Conservation (phyloP, 2,888 invertebrate species). For the Dicyrtomina minuta region DNA sequence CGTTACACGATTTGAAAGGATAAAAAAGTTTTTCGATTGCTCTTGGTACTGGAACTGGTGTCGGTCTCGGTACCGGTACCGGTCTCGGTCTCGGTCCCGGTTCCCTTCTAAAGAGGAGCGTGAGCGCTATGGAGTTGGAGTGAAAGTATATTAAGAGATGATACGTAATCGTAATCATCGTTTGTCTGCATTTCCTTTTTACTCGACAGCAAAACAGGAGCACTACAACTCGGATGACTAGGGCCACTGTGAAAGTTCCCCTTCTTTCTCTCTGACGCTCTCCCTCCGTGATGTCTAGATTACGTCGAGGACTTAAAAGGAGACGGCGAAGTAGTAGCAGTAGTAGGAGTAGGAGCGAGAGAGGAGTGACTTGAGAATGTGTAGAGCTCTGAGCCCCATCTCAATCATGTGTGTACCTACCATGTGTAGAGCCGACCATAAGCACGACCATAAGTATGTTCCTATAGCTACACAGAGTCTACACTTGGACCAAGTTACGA, state of each 20-base stretch:
- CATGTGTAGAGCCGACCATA: too few species aligned
- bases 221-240: too few species aligned
- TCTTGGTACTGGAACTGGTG: neutral
- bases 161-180: constrained; percentile 6
- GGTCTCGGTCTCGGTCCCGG: too few species aligned
- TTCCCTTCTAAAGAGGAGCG: neutral
- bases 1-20: neutral
- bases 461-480: too few species aligned
- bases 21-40: neutral
- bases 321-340: neutral
- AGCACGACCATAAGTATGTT: too few species aligned
- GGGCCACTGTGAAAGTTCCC: neutral
- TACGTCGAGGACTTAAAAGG: constrained; percentile 1
- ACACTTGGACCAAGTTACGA: neutral
- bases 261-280: neutral
- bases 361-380: too few species aligned
- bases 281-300: neutral
- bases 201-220: too few species aligned
- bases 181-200: neutral
- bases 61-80: too few species aligned
- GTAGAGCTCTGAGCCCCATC: too few species aligned
- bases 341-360: too few species aligned
- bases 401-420: too few species aligned
- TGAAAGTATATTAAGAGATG: neutral
- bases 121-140: too few species aligned